Conservation (phyloP, 2,888 invertebrate genomes). For the Nudaria mundana region DNA sequence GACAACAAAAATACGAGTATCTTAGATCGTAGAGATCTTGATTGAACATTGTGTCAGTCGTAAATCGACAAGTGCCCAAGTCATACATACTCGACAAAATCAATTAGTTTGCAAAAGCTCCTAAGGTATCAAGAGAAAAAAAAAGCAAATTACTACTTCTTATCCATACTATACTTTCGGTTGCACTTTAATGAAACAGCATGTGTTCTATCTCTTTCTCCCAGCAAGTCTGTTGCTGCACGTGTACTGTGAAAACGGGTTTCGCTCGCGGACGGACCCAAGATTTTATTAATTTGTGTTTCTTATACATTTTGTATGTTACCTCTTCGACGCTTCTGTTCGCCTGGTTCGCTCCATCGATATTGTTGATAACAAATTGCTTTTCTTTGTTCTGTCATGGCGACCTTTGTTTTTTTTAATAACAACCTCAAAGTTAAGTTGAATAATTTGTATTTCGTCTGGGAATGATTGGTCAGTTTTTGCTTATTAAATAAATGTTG, state of each 20-base stretch:
- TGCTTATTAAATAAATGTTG: neutral
- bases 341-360: constrained; percentile 61
- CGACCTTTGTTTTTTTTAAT: constrained; percentile 42
- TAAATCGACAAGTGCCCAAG: too few relatives aligned
- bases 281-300: constrained; percentile 79
- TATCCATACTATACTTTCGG: constrained; percentile 53
- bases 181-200: constrained; percentile 50
- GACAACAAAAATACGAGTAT: too few relatives aligned
- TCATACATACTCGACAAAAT: too few relatives aligned
- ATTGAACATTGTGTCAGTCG: too few relatives aligned
- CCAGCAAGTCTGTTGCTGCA: constrained; percentile 62
- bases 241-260: constrained; percentile 76
- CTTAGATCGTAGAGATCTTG: too few relatives aligned
- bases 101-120: too few relatives aligned
- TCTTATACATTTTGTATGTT: constrained; percentile 47
- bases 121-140: too few relatives aligned
- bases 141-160: constrained; percentile 5
- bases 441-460: constrained; percentile 11
- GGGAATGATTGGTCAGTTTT: constrained; percentile 3
- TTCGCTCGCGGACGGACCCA: constrained; percentile 60
- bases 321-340: constrained; percentile 54
- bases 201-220: constrained; percentile 42
- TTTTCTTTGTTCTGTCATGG: constrained; percentile 69
- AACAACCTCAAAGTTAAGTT: constrained; percentile 41
- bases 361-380: constrained; percentile 76